phyloP scores from a whole-genome alignment of 2,888 invertebrate genomes.

The Antheraea assamensis region DNA sequence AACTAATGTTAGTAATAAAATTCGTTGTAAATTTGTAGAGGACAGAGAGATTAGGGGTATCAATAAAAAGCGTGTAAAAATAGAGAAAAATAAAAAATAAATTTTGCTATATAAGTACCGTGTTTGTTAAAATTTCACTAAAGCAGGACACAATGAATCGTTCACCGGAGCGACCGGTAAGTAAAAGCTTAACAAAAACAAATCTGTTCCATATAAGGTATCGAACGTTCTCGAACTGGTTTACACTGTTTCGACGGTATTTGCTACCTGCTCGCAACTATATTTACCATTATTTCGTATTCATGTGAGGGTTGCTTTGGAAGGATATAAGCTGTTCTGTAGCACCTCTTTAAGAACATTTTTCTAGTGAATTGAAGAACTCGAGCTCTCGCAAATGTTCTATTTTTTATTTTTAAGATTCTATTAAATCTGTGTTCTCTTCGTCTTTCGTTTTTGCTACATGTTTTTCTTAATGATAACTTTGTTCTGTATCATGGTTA shows the following conservation, averaged over 20 bases:
- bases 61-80: too few relatives aligned
- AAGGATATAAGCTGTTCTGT: neutral
- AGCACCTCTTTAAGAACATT: neutral
- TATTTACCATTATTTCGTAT: neutral
- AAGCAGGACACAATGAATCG: neutral
- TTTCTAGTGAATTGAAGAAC: neutral
- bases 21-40: too few relatives aligned
- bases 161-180: neutral
- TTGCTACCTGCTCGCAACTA: neutral
- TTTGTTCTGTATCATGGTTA: too few relatives aligned
- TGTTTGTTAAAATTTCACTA: neutral
- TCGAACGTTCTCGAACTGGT: constrained; percentile 10
- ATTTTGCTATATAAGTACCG: too few relatives aligned
- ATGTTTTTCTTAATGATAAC: too few relatives aligned
- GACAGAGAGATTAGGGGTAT: too few relatives aligned
- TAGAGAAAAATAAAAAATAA: too few relatives aligned
- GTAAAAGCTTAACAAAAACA: constrained; percentile 12
- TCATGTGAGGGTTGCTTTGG: neutral
- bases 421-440: too few relatives aligned
- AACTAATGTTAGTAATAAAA: too few relatives aligned
- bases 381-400: neutral
- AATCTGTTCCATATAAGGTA: neutral
- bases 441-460: too few relatives aligned
- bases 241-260: constrained; percentile 6
- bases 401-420: neutral